Percentiles rank a stretch among this genome's conserved stretches.
Conservation (phyloP, 2,113 vertebrate species). For the Pavo muticus region DNA sequence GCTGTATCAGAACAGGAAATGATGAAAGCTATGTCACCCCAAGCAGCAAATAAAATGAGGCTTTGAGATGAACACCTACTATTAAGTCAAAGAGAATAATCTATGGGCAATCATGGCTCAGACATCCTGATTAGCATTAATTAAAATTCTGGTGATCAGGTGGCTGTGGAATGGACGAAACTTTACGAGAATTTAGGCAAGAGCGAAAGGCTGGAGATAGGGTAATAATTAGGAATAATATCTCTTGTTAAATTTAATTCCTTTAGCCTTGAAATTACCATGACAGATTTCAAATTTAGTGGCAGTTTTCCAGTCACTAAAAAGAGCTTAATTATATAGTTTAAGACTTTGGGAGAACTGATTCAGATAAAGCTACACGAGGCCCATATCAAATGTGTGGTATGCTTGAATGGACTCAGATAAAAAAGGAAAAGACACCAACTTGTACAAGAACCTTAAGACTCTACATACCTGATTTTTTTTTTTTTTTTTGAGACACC, state of each 20-base stretch:
- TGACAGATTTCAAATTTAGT: slow-evolving; percentile 65
- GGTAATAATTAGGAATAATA: slow-evolving; percentile 39
- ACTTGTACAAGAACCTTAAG: slow-evolving; percentile 6
- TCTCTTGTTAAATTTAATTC: slow-evolving; percentile 57
- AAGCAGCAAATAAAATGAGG: slow-evolving; percentile 6
- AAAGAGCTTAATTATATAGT: slow-evolving; percentile 45
- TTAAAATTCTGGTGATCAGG: slow-evolving; percentile 55
- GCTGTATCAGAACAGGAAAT: neutral
- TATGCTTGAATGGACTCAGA: slow-evolving; percentile 10
- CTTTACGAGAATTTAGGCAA: slow-evolving; percentile 35
- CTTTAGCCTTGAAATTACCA: slow-evolving; percentile 60
- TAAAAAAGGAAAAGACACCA: neutral
- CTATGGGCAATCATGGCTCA: neutral
- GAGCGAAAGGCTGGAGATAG: slow-evolving; percentile 15
- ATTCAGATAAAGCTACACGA: slow-evolving; percentile 29
- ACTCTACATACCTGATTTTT: neutral
- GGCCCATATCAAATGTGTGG: neutral
- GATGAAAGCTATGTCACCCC: slow-evolving; percentile 1
- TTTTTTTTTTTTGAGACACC: neutral
- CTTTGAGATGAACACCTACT: slow-evolving; percentile 15
- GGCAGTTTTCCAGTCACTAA: slow-evolving; percentile 49
- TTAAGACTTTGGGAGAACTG: neutral
- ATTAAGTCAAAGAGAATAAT: slow-evolving; percentile 21
- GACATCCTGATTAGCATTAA: slow-evolving; percentile 31
- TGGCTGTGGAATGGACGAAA: slow-evolving; percentile 13